Conservation (phyloP, 2,888 invertebrate genomes). For the Stenolophus ochropezus region DNA sequence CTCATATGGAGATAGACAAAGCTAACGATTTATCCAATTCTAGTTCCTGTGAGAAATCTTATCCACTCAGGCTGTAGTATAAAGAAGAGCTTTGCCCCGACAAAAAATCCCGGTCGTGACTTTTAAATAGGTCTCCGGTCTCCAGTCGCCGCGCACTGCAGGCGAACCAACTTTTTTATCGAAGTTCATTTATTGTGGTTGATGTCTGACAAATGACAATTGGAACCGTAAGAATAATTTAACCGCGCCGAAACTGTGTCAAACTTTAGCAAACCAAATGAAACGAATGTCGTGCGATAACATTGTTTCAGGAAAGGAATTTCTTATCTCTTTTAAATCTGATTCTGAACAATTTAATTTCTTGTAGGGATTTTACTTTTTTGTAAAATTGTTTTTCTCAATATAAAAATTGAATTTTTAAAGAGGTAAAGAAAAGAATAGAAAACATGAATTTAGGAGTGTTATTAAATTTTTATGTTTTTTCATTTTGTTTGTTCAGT, state of each 20-base stretch:
- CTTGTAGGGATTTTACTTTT: not conserved
- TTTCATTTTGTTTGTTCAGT: too few species aligned
- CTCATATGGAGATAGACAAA: too few species aligned
- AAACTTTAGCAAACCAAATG: conserved; percentile 32
- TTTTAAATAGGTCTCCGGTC: conserved; percentile 42
- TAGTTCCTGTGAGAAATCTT: not conserved
- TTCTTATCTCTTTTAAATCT: conserved; percentile 11
- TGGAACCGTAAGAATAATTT: conserved; percentile 26
- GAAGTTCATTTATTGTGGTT: conserved; percentile 27
- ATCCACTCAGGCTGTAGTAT: not conserved
- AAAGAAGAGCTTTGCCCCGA: not conserved
- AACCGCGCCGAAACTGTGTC: conserved; percentile 14
- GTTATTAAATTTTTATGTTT: too few species aligned
- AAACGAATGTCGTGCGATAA: conserved; percentile 23
- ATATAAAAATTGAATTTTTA: not conserved
- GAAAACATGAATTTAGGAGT: too few species aligned
- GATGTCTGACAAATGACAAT: conserved; percentile 51
- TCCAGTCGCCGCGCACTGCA: not conserved
- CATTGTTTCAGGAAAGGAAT: not conserved
- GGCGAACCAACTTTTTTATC: conserved; percentile 8
- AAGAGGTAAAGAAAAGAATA: too few species aligned
- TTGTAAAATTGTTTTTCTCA: not conserved
- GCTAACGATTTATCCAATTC: too few species aligned
- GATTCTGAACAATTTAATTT: conserved; percentile 12
- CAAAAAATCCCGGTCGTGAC: conserved; percentile 21